Evolutionary conservation across 2,888 invertebrate genomes (phyloP), one percentile per base, ranked within the genome.

Genomic region (Mylabris sibirica): DNA sequence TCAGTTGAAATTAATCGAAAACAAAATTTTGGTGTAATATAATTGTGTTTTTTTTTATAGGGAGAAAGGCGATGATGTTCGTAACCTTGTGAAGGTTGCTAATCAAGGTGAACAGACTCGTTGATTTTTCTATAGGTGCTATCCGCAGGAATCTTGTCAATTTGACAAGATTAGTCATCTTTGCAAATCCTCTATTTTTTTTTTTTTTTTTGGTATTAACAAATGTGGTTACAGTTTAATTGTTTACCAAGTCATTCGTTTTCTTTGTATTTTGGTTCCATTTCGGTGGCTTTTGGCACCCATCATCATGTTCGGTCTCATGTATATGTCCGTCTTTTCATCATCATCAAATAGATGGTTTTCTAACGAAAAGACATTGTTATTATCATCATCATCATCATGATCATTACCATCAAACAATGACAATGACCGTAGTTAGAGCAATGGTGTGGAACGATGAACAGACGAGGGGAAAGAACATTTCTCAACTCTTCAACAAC

Each of bases 11-110:
- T 14, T 11, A 38, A 38, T 38, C 12, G 38, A 11, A 44, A 44
- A 44, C 41, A 44, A 22, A 20, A 20, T 20, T 49, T 20, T 17
- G 41, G 41, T n/a, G n/a, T 14, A 17, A 22, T 34, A 30, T 34
- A 26, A n/a, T 20, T 30, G 8, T 60, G 59, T 34, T 41, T 26
- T 38, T 34, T 57, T 38, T 38, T 24, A 22, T 22, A 61, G 60
- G 64, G 59, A 30, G 64, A 64, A 35, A 63, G 59, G 74, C 75
- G 78, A 44, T 71, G 63, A 66, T 67, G 72, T 72, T 59, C 70
- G 79, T 83, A 81, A 84, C 83, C 83, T 83, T 83, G 83, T 77
- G 80, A 84, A 83, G 83, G 84, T 83, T 80, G 83, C 75, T 75
- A 73, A 74, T 74, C 76, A 78, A 80, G 83, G 82, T 83, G 81